Conservation (phyloP, 2,797 vertebrate genomes). For the Mus spretus region DNA sequence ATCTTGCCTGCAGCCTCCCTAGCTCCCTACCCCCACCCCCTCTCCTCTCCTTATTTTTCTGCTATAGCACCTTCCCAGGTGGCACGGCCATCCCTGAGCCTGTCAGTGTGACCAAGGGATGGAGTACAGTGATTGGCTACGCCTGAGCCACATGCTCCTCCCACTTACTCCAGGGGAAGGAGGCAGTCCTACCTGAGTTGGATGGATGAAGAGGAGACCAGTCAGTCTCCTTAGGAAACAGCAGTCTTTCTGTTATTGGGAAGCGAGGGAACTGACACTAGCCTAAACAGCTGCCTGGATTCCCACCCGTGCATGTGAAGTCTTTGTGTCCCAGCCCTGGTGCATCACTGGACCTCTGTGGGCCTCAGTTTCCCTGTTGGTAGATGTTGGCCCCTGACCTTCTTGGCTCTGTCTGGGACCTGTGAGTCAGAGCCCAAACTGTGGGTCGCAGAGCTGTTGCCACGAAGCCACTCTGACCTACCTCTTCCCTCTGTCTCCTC, state of each 20-base stretch:
- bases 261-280: background rate
- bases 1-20: background rate
- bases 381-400: background rate
- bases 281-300: background rate
- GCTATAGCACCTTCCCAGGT: background rate
- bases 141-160: background rate
- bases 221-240: background rate
- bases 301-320: background rate
- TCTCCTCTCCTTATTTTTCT: slow-evolving; percentile 24
- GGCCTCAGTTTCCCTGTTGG: background rate
- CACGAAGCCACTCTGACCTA: background rate
- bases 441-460: background rate
- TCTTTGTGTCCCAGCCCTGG: background rate
- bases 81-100: background rate
- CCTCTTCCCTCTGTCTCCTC: slow-evolving; percentile 2
- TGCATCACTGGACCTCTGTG: background rate
- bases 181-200: background rate
- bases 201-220: background rate
- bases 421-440: background rate
- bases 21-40: background rate
- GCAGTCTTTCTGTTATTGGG: background rate
- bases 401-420: background rate
- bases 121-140: background rate
- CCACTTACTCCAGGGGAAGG: background rate
- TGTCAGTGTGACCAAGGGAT: background rate